Conservation (phyloP, 2,113 vertebrate genomes). For the Neotoma lepida region DNA sequence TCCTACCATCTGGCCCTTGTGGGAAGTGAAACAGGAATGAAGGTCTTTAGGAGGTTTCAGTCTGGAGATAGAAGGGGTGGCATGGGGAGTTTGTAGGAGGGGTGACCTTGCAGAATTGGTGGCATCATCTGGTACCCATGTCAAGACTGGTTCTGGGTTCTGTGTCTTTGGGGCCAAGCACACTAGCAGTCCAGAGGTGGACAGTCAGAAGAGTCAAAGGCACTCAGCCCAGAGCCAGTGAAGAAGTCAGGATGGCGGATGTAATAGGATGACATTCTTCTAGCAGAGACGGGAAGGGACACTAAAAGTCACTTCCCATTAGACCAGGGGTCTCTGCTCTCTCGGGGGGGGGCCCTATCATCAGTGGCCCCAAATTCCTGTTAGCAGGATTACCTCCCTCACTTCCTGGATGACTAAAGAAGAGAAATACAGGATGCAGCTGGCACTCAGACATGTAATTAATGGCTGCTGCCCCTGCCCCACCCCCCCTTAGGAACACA, state of each 20-base stretch:
- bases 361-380: neutral
- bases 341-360: neutral
- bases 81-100: neutral
- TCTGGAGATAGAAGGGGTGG: neutral
- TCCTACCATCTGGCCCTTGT: slow-evolving; percentile 2
- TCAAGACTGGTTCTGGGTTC: neutral
- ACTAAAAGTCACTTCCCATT: neutral
- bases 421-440: neutral
- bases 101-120: neutral
- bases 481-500: slow-evolving; percentile 56
- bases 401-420: neutral
- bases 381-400: neutral
- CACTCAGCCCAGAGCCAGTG: neutral
- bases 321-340: neutral
- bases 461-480: neutral
- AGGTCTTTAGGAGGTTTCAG: slow-evolving; percentile 45
- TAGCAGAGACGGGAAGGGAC: neutral
- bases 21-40: neutral
- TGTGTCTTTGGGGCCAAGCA: neutral
- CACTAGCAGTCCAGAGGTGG: neutral
- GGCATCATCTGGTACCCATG: neutral
- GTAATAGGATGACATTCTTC: neutral
- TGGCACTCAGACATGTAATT: slow-evolving; percentile 61
- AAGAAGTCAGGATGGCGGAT: neutral
- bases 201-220: neutral